Evolutionary conservation across 1,140 invertebrate genomes (phyloP), one percentile per base, ranked within the genome.

Genomic region (Agraylea sexmaculata): DNA sequence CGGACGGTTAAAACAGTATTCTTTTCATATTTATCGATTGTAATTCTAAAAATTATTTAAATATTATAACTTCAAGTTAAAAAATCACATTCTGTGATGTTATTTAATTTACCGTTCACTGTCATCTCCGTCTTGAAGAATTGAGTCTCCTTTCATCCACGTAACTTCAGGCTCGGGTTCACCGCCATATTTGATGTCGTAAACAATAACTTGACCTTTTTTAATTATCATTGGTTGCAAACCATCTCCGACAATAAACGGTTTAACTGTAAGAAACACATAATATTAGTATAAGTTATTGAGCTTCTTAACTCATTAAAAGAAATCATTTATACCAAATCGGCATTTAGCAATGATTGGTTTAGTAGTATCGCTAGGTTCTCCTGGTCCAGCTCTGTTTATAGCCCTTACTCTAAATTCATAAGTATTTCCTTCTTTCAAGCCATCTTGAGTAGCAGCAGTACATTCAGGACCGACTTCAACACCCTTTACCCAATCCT

Each of bases 381-480:
- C 86, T 55, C 92, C 88, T 56, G 87, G 87, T 33, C 93, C 93
- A 38, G 84, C 93, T 59, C 91, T 92, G 66, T 98, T 97, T 35
- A 95, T 78, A 37, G 95, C 95, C 47, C 87, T 77, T 28, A 99
- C 82, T 47, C 95, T 74, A 66, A 98, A 99, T 68, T 97, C 90
- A 53, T 99, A 99, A 46, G 91, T 86, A 38, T 80, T 78, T 13
- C 90, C 91, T 73, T 98, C 93, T 56, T 92, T 91, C 8, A 99
- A 69, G 6, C 87, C 86, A 52, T 85, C 80, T 32, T 94, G 81
- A 1, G 85, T 90, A 6, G 77, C 83, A 37, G 70, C 58, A 2
- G 78, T 71, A 10, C 78, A 69, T 52, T 89, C 82, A 3, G 83
- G 85, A 17, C 79, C 71, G 23, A 91, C 77, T 54, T 84, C 78